Evolutionary conservation across 1,140 invertebrate genomes (phyloP), one percentile per base, ranked within the genome.

Genomic region (Aricia agestis): DNA sequence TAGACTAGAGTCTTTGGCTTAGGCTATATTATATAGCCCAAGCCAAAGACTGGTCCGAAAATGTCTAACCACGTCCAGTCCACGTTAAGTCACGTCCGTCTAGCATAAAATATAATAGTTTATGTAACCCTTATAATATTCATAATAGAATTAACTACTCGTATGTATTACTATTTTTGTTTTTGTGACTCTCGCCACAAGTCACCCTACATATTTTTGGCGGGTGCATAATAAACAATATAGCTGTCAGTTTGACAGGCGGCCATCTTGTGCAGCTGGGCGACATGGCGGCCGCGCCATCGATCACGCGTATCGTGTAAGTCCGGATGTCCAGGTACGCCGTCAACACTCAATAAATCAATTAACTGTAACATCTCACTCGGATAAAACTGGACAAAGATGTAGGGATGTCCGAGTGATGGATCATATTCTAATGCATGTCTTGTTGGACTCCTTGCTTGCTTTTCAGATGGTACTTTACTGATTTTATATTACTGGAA

Each of bases 301-400:
- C 85, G 82, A 87, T 87, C 83, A 87, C 68, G 71, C 36, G 59
- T 73, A 73, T 83, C 78, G 79, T 80, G 77, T 81, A 74, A 78
- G 81, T 87, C 86, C 85, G 87, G 82, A 82, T 78, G 77, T 74
- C 74, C 77, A 79, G 81, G 77, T 82, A 80, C 79, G 71, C 74
- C 78, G 85, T 89, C 84, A 86, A 86, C 85, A 87, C 80, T 81
- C 82, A 85, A 87, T 89, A 87, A 87, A 89, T 86, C 86, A 87
- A 89, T 89, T 87, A 89, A 78, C 79, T 67, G 71, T 80, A 78
- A 82, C 83, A 80, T 84, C 80, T 83, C 72, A 76, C 45, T 79
- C 58, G 61, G 76, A 82, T 82, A 81, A 79, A 68, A 61, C 52
- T 74, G 58, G 41, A 68, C 58, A 71, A 63, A 41, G 36, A 58